phyloP scores from a whole-genome alignment of 2,797 vertebrate species.

The Choloepus didactylus region DNA sequence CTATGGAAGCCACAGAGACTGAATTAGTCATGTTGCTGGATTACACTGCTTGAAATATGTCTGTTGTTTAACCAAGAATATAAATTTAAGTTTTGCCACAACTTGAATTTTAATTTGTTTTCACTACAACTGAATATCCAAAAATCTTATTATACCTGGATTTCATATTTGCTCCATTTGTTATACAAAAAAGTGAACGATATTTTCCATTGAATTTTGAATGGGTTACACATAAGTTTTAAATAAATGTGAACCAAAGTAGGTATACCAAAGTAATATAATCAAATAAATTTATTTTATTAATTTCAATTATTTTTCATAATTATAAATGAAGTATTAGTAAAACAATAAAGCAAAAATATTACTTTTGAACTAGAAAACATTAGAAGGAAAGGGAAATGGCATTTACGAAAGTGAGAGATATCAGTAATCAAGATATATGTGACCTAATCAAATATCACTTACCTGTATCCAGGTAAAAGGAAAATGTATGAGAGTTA shows the following conservation, averaged over 20 bases:
- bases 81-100: constrained; percentile 75
- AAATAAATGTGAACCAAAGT: constrained; percentile 12
- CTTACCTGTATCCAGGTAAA: neutral
- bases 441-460: neutral
- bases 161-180: neutral
- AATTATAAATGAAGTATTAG: neutral
- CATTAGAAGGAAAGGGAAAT: neutral
- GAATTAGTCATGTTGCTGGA: constrained; percentile 78
- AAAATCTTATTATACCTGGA: neutral
- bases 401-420: neutral
- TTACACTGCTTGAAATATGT: constrained; percentile 70
- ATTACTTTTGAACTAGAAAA: neutral
- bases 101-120: constrained; percentile 58
- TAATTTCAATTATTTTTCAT: constrained; percentile 5
- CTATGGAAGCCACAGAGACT: constrained; percentile 72
- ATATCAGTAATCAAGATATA: neutral
- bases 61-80: constrained; percentile 69
- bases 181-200: constrained; percentile 35
- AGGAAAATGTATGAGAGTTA: neutral
- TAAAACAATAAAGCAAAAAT: constrained; percentile 41
- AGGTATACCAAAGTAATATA: neutral
- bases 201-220: constrained; percentile 31
- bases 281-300: neutral
- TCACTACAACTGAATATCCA: neutral
- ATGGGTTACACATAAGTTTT: neutral